Percentiles rank a stretch among this genome's conserved stretches.
Conservation (phyloP, 2,113 vertebrate genomes). For the Arenaria interpres region DNA sequence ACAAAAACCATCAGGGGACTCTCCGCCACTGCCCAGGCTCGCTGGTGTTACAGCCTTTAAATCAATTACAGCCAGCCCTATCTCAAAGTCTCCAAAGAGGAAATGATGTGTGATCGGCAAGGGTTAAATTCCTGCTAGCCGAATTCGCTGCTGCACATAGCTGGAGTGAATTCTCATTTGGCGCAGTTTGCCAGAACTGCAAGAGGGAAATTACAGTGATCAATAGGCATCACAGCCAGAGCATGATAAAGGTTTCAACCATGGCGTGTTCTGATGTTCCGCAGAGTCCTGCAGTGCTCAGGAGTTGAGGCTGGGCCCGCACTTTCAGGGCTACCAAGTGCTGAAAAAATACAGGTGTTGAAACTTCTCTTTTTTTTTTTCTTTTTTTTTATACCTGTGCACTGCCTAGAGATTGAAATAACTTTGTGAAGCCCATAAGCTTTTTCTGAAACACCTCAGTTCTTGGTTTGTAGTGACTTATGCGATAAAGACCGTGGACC, state of each 20-base stretch:
- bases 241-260: neutral
- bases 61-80: neutral
- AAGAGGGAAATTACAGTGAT: slow-evolving; percentile 22
- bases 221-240: slow-evolving; percentile 26
- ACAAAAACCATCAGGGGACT: neutral
- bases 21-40: neutral
- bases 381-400: neutral
- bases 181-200: neutral
- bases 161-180: neutral
- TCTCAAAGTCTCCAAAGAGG: neutral
- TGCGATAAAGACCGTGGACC: fast-evolving
- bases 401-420: neutral
- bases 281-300: neutral
- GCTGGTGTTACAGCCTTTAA: neutral
- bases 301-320: neutral
- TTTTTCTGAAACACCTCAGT: neutral
- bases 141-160: neutral
- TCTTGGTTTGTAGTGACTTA: neutral
- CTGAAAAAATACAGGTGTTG: neutral
- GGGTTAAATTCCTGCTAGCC: neutral
- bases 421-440: neutral
- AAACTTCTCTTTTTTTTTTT: neutral
- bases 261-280: neutral
- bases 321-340: neutral
- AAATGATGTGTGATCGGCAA: neutral